Percentiles rank a stretch among this genome's conserved stretches.
Evolutionary conservation across 2,113 vertebrate genomes (phyloP).

Genomic region (Forbesichthys agassizii): DNA sequence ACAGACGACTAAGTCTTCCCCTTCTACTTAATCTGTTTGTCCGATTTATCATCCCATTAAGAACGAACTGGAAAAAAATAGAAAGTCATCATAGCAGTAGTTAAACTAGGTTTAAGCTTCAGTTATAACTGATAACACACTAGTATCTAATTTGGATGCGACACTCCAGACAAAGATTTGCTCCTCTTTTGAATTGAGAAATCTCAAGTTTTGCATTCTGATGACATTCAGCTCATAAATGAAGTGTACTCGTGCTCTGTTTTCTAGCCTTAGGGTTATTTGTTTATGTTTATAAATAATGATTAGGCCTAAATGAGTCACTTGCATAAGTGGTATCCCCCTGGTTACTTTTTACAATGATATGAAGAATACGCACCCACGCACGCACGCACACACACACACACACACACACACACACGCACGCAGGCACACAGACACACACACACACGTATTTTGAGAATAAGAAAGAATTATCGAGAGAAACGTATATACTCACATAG

Average conservation of each 20-base stretch:
- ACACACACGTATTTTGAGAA: not conserved
- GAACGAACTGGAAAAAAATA: not conserved
- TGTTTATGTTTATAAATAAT: not conserved
- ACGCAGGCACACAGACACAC: not conserved
- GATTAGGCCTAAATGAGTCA: not conserved
- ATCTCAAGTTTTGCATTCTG: not conserved
- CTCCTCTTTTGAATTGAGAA: not conserved
- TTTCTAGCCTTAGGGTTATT: not conserved
- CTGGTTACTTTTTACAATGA: constrained; percentile 19
- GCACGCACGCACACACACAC: not conserved
- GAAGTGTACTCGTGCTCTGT: not conserved
- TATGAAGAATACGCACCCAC: not conserved
- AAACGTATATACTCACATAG: constrained; percentile 23
- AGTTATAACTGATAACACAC: not conserved
- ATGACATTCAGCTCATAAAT: not conserved
- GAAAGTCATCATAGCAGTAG: not conserved
- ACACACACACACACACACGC: not conserved
- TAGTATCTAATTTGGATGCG: not conserved
- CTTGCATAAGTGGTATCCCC: not conserved
- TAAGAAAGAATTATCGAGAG: not conserved
- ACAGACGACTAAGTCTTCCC: not conserved
- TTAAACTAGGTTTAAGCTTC: not conserved
- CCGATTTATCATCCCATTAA: not conserved
- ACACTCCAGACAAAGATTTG: not conserved
- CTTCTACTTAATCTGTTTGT: not conserved